Evolutionary conservation across 1,140 invertebrate genomes (phyloP).

Genomic region (Eriocheir sinensis): DNA sequence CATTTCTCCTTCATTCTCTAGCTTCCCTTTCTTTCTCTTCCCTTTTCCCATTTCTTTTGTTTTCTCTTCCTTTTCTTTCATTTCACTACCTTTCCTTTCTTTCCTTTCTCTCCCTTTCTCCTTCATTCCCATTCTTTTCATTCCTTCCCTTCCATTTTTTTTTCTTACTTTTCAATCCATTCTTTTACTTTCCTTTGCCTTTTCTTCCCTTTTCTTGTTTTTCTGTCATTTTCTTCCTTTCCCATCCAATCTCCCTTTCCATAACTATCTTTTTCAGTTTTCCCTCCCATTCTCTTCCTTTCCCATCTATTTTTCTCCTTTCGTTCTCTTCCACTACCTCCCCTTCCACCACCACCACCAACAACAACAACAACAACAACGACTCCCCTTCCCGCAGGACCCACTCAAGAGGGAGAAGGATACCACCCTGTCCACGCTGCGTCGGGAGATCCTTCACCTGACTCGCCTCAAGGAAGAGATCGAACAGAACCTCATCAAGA

Average conservation of each 20-base stretch:
- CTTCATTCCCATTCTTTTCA: neutral
- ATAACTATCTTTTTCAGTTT: too few species aligned
- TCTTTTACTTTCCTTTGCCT: too few species aligned
- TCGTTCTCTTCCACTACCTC: neutral
- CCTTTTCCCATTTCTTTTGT: neutral
- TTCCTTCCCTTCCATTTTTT: neutral
- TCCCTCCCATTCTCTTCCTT: too few species aligned
- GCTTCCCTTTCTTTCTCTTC: neutral
- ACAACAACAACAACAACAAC: too few species aligned
- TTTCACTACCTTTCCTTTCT: neutral
- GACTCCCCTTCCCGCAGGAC: too few species aligned
- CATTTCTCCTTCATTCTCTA: neutral
- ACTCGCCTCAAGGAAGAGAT: constrained; percentile 8
- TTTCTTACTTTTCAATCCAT: neutral
- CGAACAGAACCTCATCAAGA: constrained; percentile 1
- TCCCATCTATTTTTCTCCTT: neutral
- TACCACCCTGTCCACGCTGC: neutral
- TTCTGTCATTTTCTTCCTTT: neutral
- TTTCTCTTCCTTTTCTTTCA: neutral
- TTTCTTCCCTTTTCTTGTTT: neutral
- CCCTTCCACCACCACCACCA: too few species aligned
- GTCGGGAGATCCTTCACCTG: neutral
- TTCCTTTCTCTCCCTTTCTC: too few species aligned
- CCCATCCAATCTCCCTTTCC: too few species aligned
- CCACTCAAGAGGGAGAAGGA: neutral